phyloP scores from a whole-genome alignment of 2,113 vertebrate genomes.

The Clarias gariepinus region DNA sequence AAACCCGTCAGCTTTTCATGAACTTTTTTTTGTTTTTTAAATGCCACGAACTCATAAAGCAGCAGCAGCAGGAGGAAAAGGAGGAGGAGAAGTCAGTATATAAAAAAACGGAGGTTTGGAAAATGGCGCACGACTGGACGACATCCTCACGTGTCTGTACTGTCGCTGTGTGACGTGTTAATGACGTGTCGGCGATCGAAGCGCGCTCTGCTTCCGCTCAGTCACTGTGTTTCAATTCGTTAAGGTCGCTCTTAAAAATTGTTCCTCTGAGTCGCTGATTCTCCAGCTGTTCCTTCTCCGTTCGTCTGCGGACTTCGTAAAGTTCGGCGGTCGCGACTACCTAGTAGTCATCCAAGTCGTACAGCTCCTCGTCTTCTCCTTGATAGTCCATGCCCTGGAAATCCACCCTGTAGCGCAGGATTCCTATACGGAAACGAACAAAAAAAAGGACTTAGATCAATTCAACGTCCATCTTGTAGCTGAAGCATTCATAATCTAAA shows the following conservation, averaged over 20 bases:
- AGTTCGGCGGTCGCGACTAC: slow-evolving; percentile 87
- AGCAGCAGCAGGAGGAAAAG: slow-evolving; percentile 28
- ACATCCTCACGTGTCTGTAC: slow-evolving; percentile 13
- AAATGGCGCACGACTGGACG: not conserved
- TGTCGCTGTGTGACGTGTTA: slow-evolving; percentile 40
- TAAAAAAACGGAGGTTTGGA: slow-evolving; percentile 11
- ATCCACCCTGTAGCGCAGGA: slow-evolving; percentile 99
- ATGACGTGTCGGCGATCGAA: slow-evolving; percentile 39
- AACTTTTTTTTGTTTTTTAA: slow-evolving; percentile 1
- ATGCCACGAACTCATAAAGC: slow-evolving; percentile 47
- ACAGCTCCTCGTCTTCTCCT: slow-evolving; percentile 98
- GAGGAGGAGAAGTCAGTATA: slow-evolving; percentile 33
- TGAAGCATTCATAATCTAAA: not conserved
- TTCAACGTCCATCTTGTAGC: no score
- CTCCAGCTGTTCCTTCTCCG: slow-evolving; percentile 29
- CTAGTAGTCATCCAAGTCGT: slow-evolving; percentile 99
- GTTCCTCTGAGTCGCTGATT: slow-evolving; percentile 28
- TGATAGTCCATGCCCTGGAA: slow-evolving; percentile 99
- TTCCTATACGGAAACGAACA: slow-evolving; percentile 72
- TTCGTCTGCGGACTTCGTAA: slow-evolving; percentile 11
- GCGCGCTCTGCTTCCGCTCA: slow-evolving; percentile 16
- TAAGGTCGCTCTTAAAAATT: slow-evolving; percentile 71
- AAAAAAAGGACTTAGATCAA: not conserved
- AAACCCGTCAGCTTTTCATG: slow-evolving; percentile 69
- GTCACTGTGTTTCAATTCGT: slow-evolving; percentile 65